phyloP scores from a whole-genome alignment of 2,888 invertebrate species.

The Trilocha varians region DNA sequence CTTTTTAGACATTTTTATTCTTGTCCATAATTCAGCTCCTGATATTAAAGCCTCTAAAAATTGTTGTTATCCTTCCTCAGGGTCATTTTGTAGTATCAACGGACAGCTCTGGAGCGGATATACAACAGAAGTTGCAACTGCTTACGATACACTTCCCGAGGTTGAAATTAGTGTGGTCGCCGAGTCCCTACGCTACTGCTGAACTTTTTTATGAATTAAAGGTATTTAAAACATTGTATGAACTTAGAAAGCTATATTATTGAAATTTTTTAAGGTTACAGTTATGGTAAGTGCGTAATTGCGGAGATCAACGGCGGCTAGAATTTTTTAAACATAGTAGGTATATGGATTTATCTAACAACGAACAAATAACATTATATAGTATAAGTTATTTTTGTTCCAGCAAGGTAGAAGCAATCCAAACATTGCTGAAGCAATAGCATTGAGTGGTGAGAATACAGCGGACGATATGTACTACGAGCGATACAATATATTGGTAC shows the following conservation, averaged over 20 bases:
- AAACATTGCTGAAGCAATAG: constrained; percentile 78
- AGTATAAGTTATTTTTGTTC: constrained; percentile 15
- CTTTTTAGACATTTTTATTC: too few species aligned
- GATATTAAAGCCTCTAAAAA: too few species aligned
- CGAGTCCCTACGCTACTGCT: constrained; percentile 95
- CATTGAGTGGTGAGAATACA: constrained; percentile 79
- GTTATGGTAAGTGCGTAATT: too few species aligned
- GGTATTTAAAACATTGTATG: constrained; percentile 71
- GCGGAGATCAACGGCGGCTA: too few species aligned
- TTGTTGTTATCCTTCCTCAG: constrained; percentile 72
- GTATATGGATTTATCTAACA: too few species aligned
- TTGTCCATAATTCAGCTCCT: too few species aligned
- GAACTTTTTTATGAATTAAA: constrained; percentile 97
- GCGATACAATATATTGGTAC: constrained; percentile 80
- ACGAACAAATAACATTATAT: too few species aligned
- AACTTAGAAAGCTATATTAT: too few species aligned
- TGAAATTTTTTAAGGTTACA: too few species aligned
- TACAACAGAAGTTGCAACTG: constrained; percentile 89
- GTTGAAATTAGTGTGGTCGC: constrained; percentile 95
- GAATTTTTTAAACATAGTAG: too few species aligned
- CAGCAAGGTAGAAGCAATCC: constrained; percentile 89
- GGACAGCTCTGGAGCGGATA: constrained; percentile 82
- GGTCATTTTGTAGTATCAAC: constrained; percentile 86
- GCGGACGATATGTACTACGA: constrained; percentile 73
- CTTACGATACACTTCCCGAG: constrained; percentile 97